These are phyloP conservation scores for Tokudaia tokunoshimensis DNA, from an alignment of 2,797 vertebrate species.

Conservation along the genomic window DNA sequence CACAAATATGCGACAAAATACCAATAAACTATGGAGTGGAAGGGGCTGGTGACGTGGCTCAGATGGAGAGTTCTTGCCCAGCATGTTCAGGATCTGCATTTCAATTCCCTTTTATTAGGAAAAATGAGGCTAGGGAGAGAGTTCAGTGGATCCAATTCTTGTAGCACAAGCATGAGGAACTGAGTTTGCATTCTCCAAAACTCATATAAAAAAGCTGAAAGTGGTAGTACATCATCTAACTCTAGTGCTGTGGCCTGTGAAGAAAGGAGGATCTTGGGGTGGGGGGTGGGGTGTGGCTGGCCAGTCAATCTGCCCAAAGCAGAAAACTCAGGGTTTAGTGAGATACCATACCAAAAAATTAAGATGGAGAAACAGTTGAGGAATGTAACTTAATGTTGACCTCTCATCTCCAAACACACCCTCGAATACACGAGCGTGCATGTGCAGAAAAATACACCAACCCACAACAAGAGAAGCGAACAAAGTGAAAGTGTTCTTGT, in stretches of 20 bases:
- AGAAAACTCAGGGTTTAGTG: neutral
- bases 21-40: neutral
- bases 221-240: no score
- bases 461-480: neutral
- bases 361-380: neutral
- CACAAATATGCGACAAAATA: constrained; percentile 19
- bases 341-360: neutral
- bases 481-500: neutral
- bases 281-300: fast-evolving
- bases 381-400: neutral
- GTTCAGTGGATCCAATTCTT: neutral
- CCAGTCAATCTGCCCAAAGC: neutral
- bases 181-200: neutral
- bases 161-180: neutral
- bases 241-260: neutral
- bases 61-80: neutral
- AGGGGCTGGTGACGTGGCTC: neutral
- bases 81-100: neutral
- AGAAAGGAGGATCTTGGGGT: neutral
- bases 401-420: neutral
- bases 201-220: neutral
- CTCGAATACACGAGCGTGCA: neutral
- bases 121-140: neutral
- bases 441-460: neutral
- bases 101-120: neutral